These are phyloP conservation scores for Andrena flavipes DNA, from an alignment of 2,888 invertebrate genomes.

Conservation along the genomic window DNA sequence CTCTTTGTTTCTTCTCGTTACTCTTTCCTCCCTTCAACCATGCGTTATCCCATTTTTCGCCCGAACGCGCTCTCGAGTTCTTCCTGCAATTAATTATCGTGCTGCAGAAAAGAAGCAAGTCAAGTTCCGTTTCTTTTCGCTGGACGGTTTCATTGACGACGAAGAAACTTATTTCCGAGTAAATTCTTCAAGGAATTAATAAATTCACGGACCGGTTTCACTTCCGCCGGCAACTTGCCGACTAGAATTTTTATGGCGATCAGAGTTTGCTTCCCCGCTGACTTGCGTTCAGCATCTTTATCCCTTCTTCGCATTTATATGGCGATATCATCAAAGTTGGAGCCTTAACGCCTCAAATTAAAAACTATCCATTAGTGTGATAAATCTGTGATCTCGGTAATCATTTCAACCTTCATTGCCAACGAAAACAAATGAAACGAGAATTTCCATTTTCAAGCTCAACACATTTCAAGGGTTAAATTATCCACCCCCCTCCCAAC, in stretches of 20 bases:
- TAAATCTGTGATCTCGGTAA: neutral
- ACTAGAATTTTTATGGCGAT: neutral
- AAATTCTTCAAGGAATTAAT: neutral
- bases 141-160: conserved; percentile 22
- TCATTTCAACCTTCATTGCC: neutral
- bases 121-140: conserved; percentile 16
- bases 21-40: neutral
- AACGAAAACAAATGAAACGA: too few relatives aligned
- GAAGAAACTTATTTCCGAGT: conserved; percentile 15
- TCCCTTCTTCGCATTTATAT: neutral
- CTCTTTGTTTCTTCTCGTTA: too few relatives aligned
- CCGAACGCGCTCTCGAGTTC: conserved; percentile 5
- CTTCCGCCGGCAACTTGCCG: neutral
- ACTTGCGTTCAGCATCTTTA: neutral
- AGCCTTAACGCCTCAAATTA: neutral
- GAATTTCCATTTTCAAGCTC: neutral
- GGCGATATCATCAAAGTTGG: neutral
- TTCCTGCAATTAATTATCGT: conserved; percentile 25
- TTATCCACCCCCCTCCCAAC: neutral
- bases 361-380: neutral
- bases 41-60: conserved; percentile 3
- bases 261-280: neutral
- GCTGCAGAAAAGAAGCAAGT: conserved; percentile 6
- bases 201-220: neutral
- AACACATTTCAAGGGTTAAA: neutral